These are phyloP conservation scores for Berghia stephanieae DNA, from an alignment of 1,140 invertebrate species.

Conservation along the genomic window DNA sequence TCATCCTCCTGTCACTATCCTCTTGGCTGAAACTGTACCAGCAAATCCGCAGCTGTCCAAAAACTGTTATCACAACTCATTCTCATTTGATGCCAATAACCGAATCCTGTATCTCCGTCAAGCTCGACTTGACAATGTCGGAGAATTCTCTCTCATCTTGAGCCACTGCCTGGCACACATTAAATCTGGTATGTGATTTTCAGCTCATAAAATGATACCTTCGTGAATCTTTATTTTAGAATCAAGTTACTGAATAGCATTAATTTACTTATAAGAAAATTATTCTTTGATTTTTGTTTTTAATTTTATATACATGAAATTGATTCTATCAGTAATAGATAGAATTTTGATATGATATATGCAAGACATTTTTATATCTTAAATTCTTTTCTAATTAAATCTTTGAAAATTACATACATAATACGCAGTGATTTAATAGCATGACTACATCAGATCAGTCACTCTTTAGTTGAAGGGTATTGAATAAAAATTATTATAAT, in stretches of 20 bases:
- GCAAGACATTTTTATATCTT: too few relatives aligned
- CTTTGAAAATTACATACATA: too few relatives aligned
- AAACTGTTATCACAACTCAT: slow-evolving; percentile 62
- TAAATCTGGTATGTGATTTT: slow-evolving; percentile 54
- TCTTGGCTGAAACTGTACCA: slow-evolving; percentile 60
- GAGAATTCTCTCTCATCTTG: slow-evolving; percentile 60
- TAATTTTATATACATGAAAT: not conserved
- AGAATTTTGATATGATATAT: not conserved
- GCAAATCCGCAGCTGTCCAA: slow-evolving; percentile 50
- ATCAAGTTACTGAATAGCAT: too few relatives aligned
- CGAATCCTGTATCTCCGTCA: slow-evolving; percentile 57
- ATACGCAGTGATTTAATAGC: too few relatives aligned
- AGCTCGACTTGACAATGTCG: slow-evolving; percentile 57
- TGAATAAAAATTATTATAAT: too few relatives aligned
- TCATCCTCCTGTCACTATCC: slow-evolving; percentile 57
- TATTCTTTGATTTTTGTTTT: too few relatives aligned
- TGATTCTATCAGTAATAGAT: not conserved
- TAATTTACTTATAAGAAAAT: too few relatives aligned
- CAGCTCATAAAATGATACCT: too few relatives aligned
- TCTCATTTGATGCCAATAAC: slow-evolving; percentile 64
- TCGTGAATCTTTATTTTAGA: too few relatives aligned
- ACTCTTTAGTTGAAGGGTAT: too few relatives aligned
- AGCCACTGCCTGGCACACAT: slow-evolving; percentile 62
- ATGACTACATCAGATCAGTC: too few relatives aligned
- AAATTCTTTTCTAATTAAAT: too few relatives aligned